Conservation (phyloP, 2,888 invertebrate genomes). For the Latrodectus elegans region DNA sequence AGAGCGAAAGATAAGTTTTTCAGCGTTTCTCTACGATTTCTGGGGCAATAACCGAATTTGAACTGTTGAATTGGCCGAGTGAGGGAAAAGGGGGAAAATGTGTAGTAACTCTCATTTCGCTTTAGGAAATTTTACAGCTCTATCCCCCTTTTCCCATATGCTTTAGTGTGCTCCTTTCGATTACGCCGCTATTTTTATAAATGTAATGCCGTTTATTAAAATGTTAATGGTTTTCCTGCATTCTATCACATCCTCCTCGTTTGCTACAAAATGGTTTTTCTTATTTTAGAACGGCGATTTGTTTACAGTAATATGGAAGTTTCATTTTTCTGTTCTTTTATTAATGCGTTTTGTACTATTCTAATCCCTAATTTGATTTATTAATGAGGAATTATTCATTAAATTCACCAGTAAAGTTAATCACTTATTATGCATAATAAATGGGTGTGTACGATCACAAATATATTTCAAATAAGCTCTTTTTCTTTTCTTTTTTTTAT, state of each 20-base stretch:
- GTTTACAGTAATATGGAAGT: too few relatives aligned
- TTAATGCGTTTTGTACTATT: too few relatives aligned
- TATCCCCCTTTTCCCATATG: slow-evolving; percentile 6
- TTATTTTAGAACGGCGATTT: too few relatives aligned
- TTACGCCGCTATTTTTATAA: slow-evolving; percentile 40
- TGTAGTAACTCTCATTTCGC: slow-evolving; percentile 7
- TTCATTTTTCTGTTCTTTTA: too few relatives aligned
- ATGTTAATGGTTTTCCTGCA: slow-evolving; percentile 3
- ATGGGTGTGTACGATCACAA: too few relatives aligned
- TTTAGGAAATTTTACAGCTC: slow-evolving; percentile 52
- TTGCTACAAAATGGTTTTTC: background rate
- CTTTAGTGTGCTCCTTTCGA: slow-evolving; percentile 24
- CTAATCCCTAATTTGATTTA: too few relatives aligned
- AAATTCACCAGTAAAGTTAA: too few relatives aligned
- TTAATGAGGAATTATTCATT: too few relatives aligned
- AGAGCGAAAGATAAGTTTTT: slow-evolving; percentile 30
- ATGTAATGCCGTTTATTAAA: slow-evolving; percentile 44
- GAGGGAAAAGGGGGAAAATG: slow-evolving; percentile 15
- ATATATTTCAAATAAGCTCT: too few relatives aligned
- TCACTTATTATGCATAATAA: too few relatives aligned
- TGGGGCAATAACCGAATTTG: slow-evolving; percentile 68
- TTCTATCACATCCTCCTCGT: background rate
- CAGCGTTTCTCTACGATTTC: slow-evolving; percentile 39
- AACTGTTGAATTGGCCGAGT: slow-evolving; percentile 28
- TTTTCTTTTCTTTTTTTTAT: too few relatives aligned